phyloP scores from a whole-genome alignment of 2,797 vertebrate genomes.

The Mus spretus region DNA sequence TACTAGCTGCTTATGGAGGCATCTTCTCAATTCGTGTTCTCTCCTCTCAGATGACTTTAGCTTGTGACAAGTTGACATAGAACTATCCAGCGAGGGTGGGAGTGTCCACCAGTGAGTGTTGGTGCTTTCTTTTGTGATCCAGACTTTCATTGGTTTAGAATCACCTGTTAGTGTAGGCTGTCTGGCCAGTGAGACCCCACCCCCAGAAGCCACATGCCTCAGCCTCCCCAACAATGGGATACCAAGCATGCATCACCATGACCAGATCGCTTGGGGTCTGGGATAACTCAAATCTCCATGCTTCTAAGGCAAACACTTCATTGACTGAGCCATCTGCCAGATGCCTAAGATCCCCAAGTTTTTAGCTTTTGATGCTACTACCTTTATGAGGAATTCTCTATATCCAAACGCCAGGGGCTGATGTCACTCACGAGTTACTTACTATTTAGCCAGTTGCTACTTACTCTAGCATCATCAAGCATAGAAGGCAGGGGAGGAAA shows the following conservation, averaged over 20 bases:
- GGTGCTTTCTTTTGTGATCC: background rate
- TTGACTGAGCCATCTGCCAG: background rate
- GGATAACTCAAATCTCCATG: background rate
- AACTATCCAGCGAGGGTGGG: background rate
- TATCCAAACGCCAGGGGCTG: background rate
- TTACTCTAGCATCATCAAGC: background rate
- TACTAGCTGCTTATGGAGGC: no score
- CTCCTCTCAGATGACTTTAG: no score
- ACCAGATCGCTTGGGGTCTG: background rate
- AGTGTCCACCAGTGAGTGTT: background rate
- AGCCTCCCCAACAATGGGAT: background rate
- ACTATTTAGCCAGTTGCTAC: background rate
- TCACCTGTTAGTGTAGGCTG: background rate
- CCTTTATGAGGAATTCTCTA: constrained; percentile 46
- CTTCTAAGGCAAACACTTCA: background rate
- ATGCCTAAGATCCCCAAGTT: background rate
- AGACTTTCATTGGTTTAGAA: background rate
- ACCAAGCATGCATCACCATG: background rate
- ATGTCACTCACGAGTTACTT: background rate
- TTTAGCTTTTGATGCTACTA: constrained; percentile 62
- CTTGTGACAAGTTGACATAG: background rate
- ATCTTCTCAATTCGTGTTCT: background rate
- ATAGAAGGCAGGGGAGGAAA: background rate
- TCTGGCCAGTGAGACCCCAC: no score
- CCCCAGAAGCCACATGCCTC: background rate